Evolutionary conservation across 1,140 invertebrate genomes (phyloP).

Genomic region (Drosophila ambigua): DNA sequence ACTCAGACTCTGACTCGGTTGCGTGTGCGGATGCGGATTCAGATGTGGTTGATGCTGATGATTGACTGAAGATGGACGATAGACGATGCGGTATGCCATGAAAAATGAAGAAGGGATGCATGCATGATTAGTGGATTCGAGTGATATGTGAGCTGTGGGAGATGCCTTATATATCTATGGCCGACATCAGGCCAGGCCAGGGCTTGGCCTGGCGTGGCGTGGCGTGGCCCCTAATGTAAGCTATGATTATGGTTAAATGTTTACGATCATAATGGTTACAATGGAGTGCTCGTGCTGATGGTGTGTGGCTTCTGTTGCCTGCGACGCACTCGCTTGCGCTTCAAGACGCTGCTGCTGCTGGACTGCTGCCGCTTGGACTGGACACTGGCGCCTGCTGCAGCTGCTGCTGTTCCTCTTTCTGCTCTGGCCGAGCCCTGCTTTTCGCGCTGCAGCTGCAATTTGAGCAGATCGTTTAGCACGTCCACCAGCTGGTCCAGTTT

Average conservation of each 20-base stretch:
- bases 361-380: background rate
- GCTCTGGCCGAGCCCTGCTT: background rate
- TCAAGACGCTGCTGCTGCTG: conserved; percentile 8
- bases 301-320: conserved; percentile 5
- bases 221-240: too few species aligned
- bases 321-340: conserved; percentile 8
- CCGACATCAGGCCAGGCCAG: too few species aligned
- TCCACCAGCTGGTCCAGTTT: conserved; percentile 68
- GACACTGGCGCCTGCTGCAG: background rate
- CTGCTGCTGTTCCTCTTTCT: background rate
- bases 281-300: conserved; percentile 5
- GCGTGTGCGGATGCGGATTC: conserved; percentile 14
- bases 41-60: conserved; percentile 53
- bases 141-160: too few species aligned
- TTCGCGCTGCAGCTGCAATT: conserved; percentile 52
- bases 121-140: conserved; percentile 16
- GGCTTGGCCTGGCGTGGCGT: too few species aligned
- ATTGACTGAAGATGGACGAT: conserved; percentile 65
- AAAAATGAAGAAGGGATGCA: conserved; percentile 27
- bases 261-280: background rate
- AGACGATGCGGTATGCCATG: conserved; percentile 30
- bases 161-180: too few species aligned
- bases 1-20: background rate
- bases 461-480: conserved; percentile 56
- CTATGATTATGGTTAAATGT: conserved; percentile 11